Base-by-base conservation (phyloP, 2,888 invertebrate species). In the Dicyrtoma fusca region DNA sequence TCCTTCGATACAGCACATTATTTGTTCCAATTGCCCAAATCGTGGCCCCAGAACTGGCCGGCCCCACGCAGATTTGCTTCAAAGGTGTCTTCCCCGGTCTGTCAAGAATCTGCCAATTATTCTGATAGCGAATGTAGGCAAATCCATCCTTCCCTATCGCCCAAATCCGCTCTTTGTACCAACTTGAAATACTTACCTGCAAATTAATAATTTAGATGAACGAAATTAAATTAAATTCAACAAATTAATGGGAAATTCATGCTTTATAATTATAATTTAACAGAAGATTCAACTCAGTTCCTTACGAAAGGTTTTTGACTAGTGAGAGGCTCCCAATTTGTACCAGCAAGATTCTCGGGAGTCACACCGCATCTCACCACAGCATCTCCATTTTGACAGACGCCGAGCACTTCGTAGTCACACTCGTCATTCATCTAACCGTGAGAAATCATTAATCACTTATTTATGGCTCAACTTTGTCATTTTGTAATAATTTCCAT, bases 101-200 rank as follows among this genome's bases (percentile, higher is more conserved):
- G 82, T 94, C 94, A 71, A 95, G 53, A 14, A 80, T 47, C 47
- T 78, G 76, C 77, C 77, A 80, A 57, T 75, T 71, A 26, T 75
- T 73, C n/a, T 70, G 64, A 47, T 80, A 80, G 3, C 73, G 64
- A 19, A 80, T 80, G 83, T 91, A 94, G 2, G 92, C 88, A 78
- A 92, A 91, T 47, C 95, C 95, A 85, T 92, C 94, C 81, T 90
- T 88, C 0, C 93, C 93, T 17, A 93, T 88, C 0, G 92, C 92
- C 96, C 96, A 96, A 42, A 93, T 89, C 81, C 88, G 88, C 55
- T 86, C 86, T 21, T 86, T 84, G 21, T 89, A 88, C 17, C 90
- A 89, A 75, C 90, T 90, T 79, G 90, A 90, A 77, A 94, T 91
- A 69, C 89, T 90, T 49, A 88, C 68, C 78, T 78, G 47, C n/a